A percentile compares a stretch with the other conserved stretches of the same genome.
Evolutionary conservation across 2,888 invertebrate genomes (phyloP).

Genomic region (Willowsia nigromaculata): DNA sequence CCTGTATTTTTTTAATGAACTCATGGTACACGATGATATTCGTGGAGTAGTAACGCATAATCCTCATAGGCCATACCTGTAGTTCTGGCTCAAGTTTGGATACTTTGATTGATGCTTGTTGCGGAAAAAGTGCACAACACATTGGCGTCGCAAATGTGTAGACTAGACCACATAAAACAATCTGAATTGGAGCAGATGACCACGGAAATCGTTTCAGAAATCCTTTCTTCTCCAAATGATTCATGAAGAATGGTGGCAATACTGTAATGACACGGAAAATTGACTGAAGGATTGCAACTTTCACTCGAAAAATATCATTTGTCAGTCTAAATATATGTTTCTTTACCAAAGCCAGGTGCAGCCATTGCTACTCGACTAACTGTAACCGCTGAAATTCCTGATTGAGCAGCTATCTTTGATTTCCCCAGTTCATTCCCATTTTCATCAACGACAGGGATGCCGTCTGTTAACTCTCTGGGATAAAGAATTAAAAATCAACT

Average conservation of each 20-base stretch:
- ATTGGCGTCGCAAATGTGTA: conserved; percentile 94
- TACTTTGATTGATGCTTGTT: conserved; percentile 88
- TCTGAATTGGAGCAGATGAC: conserved; percentile 88
- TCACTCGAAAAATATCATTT: background rate
- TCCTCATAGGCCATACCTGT: too few relatives aligned
- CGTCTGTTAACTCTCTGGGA: conserved; percentile 81
- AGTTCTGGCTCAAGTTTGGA: conserved; percentile 87
- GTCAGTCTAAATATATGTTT: background rate
- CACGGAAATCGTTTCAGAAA: conserved; percentile 85
- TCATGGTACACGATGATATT: background rate
- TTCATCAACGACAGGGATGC: conserved; percentile 81
- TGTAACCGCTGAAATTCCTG: conserved; percentile 83
- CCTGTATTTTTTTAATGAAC: background rate
- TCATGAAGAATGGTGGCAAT: conserved; percentile 86
- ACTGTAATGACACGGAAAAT: background rate
- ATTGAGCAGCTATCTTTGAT: conserved; percentile 82
- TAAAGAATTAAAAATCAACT: too few relatives aligned
- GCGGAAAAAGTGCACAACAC: conserved; percentile 97
- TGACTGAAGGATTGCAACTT: background rate
- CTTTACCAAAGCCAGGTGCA: conserved; percentile 82
- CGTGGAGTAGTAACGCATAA: conserved; percentile 44
- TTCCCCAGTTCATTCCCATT: conserved; percentile 81
- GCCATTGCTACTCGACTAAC: conserved; percentile 83
- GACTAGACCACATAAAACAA: conserved; percentile 82
- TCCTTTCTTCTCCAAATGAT: conserved; percentile 85